Base-by-base conservation (phyloP, 2,888 invertebrate species). In the Adelognathus sp. region DNA sequence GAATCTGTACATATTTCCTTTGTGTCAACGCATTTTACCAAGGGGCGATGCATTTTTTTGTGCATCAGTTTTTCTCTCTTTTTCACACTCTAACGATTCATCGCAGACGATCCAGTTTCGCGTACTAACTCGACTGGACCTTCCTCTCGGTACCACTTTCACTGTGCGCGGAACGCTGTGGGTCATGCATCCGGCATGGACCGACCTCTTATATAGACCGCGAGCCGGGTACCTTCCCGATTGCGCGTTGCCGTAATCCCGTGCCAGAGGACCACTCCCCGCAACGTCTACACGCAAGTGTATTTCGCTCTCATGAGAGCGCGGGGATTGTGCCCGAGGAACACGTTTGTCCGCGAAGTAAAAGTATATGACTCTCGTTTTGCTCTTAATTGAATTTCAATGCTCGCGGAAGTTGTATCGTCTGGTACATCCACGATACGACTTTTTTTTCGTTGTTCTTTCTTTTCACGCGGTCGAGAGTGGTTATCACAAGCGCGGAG, bases 151-250 rank as follows among this genome's bases (percentile, higher is more conserved):
- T 73, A 79, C 83, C 85, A 90, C 90, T 90, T 90, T 90, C 90
- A 90, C 90, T 89, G 86, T 81, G 80, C 75, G 80, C 82, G 78
- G n/a, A n/a, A 87, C 85, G 87, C 87, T 90, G 89, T 90, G 88
- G 88, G 88, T 88, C 89, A 86, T 87, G 86, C 84, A 87, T 88
- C 88, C 86, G 85, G 84, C 79, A 86, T 87, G 87, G 87, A 88
- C 86, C 87, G 86, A n/a, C n/a, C 80, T 87, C 86, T 89, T 89
- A 88, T 89, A 88, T 85, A 88, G 86, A 83, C 80, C 84, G 80
- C 64, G 76, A n/a, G n/a, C n/a, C n/a, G n/a, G 70, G 81, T 81
- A 80, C 74, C 80, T 78, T 74, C 73, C 72, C 81, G 76, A 77
- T 66, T 69, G 78, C 18, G 46, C 11, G 16, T 44, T 6, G 44